A percentile compares a stretch with the other conserved stretches of the same genome.
phyloP scores from a whole-genome alignment of 1,140 invertebrate genomes.

The Oscheius sp. region DNA sequence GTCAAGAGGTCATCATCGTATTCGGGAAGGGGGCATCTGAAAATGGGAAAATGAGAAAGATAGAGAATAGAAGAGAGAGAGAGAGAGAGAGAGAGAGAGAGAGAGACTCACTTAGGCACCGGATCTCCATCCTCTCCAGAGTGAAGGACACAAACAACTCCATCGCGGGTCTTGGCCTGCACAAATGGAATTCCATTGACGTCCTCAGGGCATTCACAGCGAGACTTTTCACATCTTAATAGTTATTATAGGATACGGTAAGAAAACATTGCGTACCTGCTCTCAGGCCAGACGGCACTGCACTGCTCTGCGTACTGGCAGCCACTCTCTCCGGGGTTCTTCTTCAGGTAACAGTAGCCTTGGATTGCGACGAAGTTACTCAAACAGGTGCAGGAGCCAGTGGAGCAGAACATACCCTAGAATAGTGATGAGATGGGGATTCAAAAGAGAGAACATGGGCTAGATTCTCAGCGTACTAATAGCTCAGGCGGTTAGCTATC shows the following conservation, averaged over 20 bases:
- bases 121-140: slow-evolving; percentile 60
- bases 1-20: slow-evolving; percentile 58
- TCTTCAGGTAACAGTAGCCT: slow-evolving; percentile 59
- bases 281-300: slow-evolving; percentile 57
- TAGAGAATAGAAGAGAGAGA: no score
- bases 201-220: slow-evolving; percentile 58
- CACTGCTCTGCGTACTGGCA: slow-evolving; percentile 60
- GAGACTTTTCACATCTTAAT: slow-evolving; percentile 52
- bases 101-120: slow-evolving; percentile 40
- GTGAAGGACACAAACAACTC: slow-evolving; percentile 58
- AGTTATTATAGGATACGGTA: neutral
- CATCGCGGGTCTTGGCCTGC: slow-evolving; percentile 58
- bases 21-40: slow-evolving; percentile 58
- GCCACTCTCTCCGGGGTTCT: slow-evolving; percentile 58
- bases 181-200: slow-evolving; percentile 53
- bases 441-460: no score
- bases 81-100: neutral
- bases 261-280: slow-evolving; percentile 38
- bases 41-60: no score
- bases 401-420: slow-evolving; percentile 60
- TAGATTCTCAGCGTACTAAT: neutral
- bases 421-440: neutral
- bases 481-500: neutral
- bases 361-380: slow-evolving; percentile 59
- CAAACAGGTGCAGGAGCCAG: slow-evolving; percentile 58